A percentile compares a stretch with the other conserved stretches of the same genome.
Evolutionary conservation across 1,140 invertebrate species (phyloP).

Genomic region (honey bee (Apis mellifera)): Amel_HAv3.1 CM009937.2:1176001-1176500

Average conservation of each 20-base stretch:
- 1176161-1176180: neutral
- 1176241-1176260: neutral
- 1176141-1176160: slow-evolving; percentile 17
- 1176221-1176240: too few relatives aligned
- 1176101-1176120: slow-evolving; percentile 20
- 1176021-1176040: neutral
- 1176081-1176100: slow-evolving; percentile 19
- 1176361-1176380: too few relatives aligned
- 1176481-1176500: neutral
- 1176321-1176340: too few relatives aligned
- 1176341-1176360: too few relatives aligned
- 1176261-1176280: neutral
- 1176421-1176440: too few relatives aligned
- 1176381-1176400: too few relatives aligned
- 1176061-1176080: slow-evolving; percentile 21
- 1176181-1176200: slow-evolving; percentile 27
- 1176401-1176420: too few relatives aligned
- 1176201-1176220: neutral
- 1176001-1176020: slow-evolving; percentile 14
- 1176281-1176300: too few relatives aligned
- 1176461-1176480: too few relatives aligned
- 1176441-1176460: too few relatives aligned
- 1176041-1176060: slow-evolving; percentile 30
- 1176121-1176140: neutral
- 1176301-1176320: too few relatives aligned